A percentile compares a stretch with the other conserved stretches of the same genome.
Conservation (phyloP, 2,888 invertebrate species). For the Dasypolia templi region DNA sequence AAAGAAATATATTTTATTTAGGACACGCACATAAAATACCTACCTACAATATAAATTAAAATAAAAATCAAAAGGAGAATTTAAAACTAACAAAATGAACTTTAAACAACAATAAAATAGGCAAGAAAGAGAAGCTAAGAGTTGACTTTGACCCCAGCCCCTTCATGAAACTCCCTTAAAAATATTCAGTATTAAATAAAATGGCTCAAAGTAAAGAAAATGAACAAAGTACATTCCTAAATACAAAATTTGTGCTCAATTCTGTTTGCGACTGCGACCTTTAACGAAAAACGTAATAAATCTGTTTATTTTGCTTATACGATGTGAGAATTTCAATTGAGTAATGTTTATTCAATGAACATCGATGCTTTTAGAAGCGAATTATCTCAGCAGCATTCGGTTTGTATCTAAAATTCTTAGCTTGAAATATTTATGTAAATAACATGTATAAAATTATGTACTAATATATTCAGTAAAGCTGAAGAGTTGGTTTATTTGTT, state of each 20-base stretch:
- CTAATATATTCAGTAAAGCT: background rate
- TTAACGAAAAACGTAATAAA: constrained; percentile 54
- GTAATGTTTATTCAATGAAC: constrained; percentile 44
- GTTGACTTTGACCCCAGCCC: background rate
- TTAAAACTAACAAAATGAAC: no score
- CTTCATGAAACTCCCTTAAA: background rate
- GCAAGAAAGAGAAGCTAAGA: background rate
- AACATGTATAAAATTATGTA: background rate
- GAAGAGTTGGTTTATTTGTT: background rate
- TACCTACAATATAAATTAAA: no score
- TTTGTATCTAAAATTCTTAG: background rate
- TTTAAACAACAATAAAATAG: no score
- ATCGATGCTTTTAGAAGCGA: background rate
- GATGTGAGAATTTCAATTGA: constrained; percentile 42
- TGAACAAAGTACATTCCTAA: background rate
- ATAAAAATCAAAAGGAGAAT: no score
- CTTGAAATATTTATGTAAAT: constrained; percentile 14
- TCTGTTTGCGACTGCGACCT: constrained; percentile 48
- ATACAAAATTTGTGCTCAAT: constrained; percentile 28
- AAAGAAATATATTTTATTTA: no score
- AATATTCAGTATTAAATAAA: background rate
- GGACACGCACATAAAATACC: no score
- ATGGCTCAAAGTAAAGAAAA: background rate
- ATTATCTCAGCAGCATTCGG: constrained; percentile 31
- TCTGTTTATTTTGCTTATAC: constrained; percentile 51